Base-by-base conservation (phyloP, 2,113 vertebrate genomes). In the Corythoichthys haematopterus region DNA sequence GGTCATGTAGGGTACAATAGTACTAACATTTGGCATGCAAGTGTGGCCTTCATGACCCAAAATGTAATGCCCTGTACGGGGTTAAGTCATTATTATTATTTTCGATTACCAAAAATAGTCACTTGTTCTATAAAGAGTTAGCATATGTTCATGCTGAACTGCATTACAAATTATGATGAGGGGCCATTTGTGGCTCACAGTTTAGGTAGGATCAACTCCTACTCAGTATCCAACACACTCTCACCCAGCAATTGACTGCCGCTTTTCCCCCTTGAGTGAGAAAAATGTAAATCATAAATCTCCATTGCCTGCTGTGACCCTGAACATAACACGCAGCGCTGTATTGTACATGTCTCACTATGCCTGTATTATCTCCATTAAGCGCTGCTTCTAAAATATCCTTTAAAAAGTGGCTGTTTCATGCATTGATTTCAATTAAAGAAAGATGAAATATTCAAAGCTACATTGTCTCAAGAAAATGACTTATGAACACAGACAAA, bases 401-500 rank as follows among this genome's bases (percentile, higher is more conserved):
- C 16, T n/a, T 52, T 53, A 9, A n/a, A 53, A 9, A 52, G 14
- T 15, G 15, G 15, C n/a, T n/a, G n/a, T 52, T 16, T 7, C 6
- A 20, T 8, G 52, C 4, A 55, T 28, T 33, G 20, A 57, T 33
- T 36, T 57, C 33, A 36, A 13, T 11, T 1, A 10, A 55, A 55
- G 11, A 55, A 12, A 13, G 12, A 36, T 57, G 13, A 36, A 57
- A 57, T 13, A 57, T 36, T 15, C 53, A 50, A 59, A 56, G 71
- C 51, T 71, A 43, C 60, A 65, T 5, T 61, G 64, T 68, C 69
- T 59, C 60, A 76, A 61, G 71, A 63, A 79, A 80, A 78, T 2
- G 12, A 57, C 12, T 36, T 71, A 68, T 76, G 66, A 83, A 74
- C 74, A 66, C 40, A 8, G 43, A 76, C 57, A 72, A 72, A 72